Evolutionary conservation across 2,797 vertebrate genomes (phyloP).

Genomic region (Botia kubotai): DNA sequence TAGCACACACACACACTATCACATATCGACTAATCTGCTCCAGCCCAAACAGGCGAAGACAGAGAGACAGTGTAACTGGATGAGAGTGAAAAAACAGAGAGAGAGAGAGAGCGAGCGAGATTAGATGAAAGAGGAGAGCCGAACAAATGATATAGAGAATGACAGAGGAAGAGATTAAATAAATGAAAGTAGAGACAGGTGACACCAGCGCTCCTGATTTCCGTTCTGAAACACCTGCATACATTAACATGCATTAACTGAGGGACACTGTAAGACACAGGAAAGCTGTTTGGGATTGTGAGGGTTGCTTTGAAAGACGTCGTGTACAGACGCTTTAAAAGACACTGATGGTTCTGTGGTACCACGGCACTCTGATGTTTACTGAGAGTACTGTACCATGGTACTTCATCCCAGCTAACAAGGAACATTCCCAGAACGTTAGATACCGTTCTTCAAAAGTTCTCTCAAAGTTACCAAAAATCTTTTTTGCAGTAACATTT

Average conservation of each 20-base stretch:
- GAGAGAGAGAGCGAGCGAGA: slow-evolving; percentile 57
- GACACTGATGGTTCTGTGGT: no score
- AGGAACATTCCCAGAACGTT: no score
- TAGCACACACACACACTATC: slow-evolving; percentile 60
- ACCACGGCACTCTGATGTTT: no score
- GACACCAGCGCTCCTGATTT: slow-evolving; percentile 45
- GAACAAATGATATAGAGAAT: slow-evolving; percentile 21
- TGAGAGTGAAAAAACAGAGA: slow-evolving; percentile 59
- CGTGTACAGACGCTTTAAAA: background rate
- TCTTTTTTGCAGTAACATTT: no score
- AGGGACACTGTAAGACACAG: background rate
- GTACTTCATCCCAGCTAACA: no score
- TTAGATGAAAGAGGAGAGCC: slow-evolving; percentile 41
- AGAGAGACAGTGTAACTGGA: slow-evolving; percentile 70
- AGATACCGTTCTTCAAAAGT: no score
- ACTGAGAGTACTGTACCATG: no score
- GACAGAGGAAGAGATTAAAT: slow-evolving; percentile 44
- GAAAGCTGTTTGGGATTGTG: background rate
- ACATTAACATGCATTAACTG: slow-evolving; percentile 29
- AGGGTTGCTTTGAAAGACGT: background rate
- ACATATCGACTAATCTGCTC: slow-evolving; percentile 69
- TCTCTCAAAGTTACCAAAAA: no score
- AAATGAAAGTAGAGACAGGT: slow-evolving; percentile 34
- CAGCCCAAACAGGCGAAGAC: slow-evolving; percentile 63
- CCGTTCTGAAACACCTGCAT: slow-evolving; percentile 10